Evolutionary conservation across 2,888 invertebrate genomes (phyloP).

Genomic region (Oscheius sp.): DNA sequence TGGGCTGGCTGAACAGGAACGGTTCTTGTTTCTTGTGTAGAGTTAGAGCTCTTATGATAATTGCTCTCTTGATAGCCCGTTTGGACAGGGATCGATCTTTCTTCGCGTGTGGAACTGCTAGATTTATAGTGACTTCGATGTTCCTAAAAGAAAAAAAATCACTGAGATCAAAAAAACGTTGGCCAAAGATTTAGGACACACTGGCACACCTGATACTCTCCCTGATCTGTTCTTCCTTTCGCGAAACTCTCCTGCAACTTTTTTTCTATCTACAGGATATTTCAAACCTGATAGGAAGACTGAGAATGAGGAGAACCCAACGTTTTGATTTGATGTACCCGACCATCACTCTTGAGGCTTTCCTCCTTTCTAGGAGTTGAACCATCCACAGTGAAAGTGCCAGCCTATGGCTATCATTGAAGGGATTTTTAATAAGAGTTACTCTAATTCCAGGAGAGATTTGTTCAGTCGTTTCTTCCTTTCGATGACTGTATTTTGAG

Average conservation of each 20-base stretch:
- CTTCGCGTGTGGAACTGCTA: constrained; percentile 4
- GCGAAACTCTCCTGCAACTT: not conserved
- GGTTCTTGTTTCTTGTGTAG: constrained; percentile 9
- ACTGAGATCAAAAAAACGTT: no score
- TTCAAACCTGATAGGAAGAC: not conserved
- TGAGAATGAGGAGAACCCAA: not conserved
- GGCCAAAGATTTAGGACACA: not conserved
- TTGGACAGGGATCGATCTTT: constrained; percentile 18
- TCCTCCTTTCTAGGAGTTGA: not conserved
- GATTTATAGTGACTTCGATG: constrained; percentile 34
- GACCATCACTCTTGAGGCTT: not conserved
- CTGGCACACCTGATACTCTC: constrained; percentile 16
- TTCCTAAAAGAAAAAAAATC: constrained; percentile 4
- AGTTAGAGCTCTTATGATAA: constrained; percentile 10
- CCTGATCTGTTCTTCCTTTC: not conserved
- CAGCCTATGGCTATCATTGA: not conserved
- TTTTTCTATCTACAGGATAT: no score
- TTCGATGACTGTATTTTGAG: not conserved
- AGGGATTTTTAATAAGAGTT: not conserved
- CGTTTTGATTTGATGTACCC: constrained; percentile 14
- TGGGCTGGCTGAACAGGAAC: constrained; percentile 25
- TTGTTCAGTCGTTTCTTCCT: constrained; percentile 3
- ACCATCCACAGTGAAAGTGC: not conserved
- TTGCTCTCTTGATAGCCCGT: constrained; percentile 15
- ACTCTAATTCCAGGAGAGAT: not conserved